Evolutionary conservation across 2,113 vertebrate genomes (phyloP), one percentile per base, ranked within the genome.

Genomic region (Megaptera novaeangliae): DNA sequence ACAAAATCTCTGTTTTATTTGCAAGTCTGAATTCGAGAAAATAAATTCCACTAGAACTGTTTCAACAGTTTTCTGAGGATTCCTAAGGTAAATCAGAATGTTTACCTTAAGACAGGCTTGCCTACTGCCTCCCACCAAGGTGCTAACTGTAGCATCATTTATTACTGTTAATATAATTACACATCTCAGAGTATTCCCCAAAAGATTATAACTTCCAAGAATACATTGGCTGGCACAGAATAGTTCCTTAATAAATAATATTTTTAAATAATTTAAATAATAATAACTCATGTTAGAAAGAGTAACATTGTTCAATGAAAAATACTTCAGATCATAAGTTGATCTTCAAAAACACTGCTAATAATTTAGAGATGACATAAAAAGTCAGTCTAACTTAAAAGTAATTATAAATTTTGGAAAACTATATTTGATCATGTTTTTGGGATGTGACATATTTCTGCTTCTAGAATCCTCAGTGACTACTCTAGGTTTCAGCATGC

Each of bases 351-450:
- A 64, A n/a, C 8, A 66, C 6, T 74, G 1, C 8, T 69, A 81
- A 6, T 66, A 75, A 49, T 89, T 95, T 36, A 66, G 4, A 82
- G n/a, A 92, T 97, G 8, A 49, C 6, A 34, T 1, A 81, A 85
- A 84, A 64, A n/a, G 12, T 71, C 39, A 64, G 9, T 49, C 61
- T 77, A 96, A 80, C 1, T 77, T 93, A 88, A 71, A 14, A 44
- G 29, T 71, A 87, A 83, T 82, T 81, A 90, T 92, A 95, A 88
- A 88, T 82, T 34, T 85, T 97, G 27, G 10, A 74, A 88, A 91
- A 94, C 71, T 91, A 63, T 34, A 89, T 92, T 89, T 69, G 34
- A 59, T 66, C 25, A 44, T 91, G 18, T 87, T 95, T 87, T 20
- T 0, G 41, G 27, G 41, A 81, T 69, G 1, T 66, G 96, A 77